These are phyloP conservation scores for Philonicus albiceps DNA, from an alignment of 2,888 invertebrate species.

Conservation along the genomic window DNA sequence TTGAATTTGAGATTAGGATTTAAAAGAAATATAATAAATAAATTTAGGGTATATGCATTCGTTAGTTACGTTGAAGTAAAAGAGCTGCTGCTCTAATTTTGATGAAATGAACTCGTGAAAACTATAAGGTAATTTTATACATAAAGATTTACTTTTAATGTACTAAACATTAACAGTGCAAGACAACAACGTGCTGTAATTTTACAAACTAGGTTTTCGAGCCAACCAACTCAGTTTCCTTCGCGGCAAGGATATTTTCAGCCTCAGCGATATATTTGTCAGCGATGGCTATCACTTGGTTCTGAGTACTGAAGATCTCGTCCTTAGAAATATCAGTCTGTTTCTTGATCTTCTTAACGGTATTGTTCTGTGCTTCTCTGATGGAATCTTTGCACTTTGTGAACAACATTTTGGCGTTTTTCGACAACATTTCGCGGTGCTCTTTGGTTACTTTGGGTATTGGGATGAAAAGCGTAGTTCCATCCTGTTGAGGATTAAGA, in stretches of 20 bases:
- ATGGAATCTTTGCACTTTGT: slow-evolving; percentile 80
- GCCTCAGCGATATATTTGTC: slow-evolving; percentile 73
- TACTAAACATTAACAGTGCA: not conserved
- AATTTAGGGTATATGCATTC: too few species aligned
- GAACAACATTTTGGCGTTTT: slow-evolving; percentile 84
- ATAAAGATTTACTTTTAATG: not conserved
- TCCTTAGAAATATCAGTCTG: slow-evolving; percentile 77
- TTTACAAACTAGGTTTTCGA: slow-evolving; percentile 51
- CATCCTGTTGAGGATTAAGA: slow-evolving; percentile 94
- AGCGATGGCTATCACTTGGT: slow-evolving; percentile 74
- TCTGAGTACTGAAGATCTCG: slow-evolving; percentile 70
- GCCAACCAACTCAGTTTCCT: slow-evolving; percentile 80
- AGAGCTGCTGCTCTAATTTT: too few species aligned
- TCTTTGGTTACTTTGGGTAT: slow-evolving; percentile 94
- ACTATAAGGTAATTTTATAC: not conserved
- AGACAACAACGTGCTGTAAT: not conserved
- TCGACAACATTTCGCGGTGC: slow-evolving; percentile 85
- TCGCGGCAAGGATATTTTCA: slow-evolving; percentile 71
- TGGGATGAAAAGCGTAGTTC: slow-evolving; percentile 86
- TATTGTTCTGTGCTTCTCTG: slow-evolving; percentile 78
- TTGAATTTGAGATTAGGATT: too few species aligned
- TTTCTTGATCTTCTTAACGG: slow-evolving; percentile 75
- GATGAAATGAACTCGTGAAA: too few species aligned
- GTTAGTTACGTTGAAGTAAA: too few species aligned
- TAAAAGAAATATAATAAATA: too few species aligned